Evolutionary conservation across 2,888 invertebrate species (phyloP).

Genomic region (Entomobrya multifasciata): DNA sequence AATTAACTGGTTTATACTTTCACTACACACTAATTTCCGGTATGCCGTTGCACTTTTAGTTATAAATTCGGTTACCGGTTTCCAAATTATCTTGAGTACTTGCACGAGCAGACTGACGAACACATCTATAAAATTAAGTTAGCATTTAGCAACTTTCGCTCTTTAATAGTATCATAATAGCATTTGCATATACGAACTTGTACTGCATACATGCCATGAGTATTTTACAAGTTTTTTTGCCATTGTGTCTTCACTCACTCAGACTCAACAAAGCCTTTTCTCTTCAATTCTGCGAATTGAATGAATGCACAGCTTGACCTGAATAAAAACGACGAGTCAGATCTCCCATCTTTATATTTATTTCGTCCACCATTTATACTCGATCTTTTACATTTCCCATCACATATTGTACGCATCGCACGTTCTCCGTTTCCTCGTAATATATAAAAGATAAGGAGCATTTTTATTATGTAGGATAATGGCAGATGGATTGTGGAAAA

Average conservation of each 20-base stretch:
- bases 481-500: slow-evolving; percentile 62
- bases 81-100: too few species aligned
- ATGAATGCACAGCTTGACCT: slow-evolving; percentile 34
- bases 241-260: not conserved
- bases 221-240: slow-evolving; percentile 16
- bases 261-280: slow-evolving; percentile 31
- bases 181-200: slow-evolving; percentile 40
- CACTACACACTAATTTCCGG: too few species aligned
- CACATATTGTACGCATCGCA: slow-evolving; percentile 45
- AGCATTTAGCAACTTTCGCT: too few species aligned
- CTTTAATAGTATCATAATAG: too few species aligned
- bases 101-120: too few species aligned
- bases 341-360: not conserved
- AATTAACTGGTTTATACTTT: too few species aligned
- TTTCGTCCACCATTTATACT: not conserved
- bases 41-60: too few species aligned
- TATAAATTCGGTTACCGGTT: too few species aligned
- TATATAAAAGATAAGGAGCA: slow-evolving; percentile 54
- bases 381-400: too few species aligned
- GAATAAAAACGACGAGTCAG: slow-evolving; percentile 41
- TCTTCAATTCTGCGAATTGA: slow-evolving; percentile 32
- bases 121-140: too few species aligned
- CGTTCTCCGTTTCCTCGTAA: slow-evolving; percentile 52
- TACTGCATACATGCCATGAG: not conserved
- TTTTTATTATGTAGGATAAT: slow-evolving; percentile 64